phyloP scores from a whole-genome alignment of 2,888 invertebrate species.

The Eilema caniola region DNA sequence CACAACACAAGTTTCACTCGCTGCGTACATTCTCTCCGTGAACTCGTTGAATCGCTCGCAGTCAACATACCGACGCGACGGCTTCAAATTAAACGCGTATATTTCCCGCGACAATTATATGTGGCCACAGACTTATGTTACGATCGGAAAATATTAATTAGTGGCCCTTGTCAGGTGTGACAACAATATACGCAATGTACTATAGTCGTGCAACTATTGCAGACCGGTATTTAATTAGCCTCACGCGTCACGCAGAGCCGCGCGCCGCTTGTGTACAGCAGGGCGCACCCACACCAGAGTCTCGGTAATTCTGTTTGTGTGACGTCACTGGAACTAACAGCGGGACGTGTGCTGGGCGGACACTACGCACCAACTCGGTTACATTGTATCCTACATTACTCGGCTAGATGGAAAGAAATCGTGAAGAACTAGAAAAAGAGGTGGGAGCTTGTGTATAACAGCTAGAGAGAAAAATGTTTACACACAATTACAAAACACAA shows the following conservation, averaged over 20 bases:
- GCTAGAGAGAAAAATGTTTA: too few relatives aligned
- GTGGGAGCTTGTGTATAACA: too few relatives aligned
- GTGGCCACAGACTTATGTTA: too few relatives aligned
- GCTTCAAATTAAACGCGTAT: not conserved
- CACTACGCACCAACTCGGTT: not conserved
- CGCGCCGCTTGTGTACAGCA: not conserved
- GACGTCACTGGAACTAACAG: constrained; percentile 8
- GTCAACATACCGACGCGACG: not conserved
- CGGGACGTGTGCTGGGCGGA: not conserved
- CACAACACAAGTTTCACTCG: not conserved
- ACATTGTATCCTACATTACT: not conserved
- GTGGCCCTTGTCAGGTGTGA: not conserved
- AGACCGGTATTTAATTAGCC: constrained; percentile 1
- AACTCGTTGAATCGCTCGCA: not conserved
- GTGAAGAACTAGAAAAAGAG: too few relatives aligned
- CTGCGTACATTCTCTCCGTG: not conserved
- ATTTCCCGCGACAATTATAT: not conserved
- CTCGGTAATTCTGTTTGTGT: constrained; percentile 6
- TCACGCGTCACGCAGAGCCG: not conserved
- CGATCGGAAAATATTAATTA: not conserved
- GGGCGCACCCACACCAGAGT: too few relatives aligned
- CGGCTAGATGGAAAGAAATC: not conserved
- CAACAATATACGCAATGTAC: not conserved
- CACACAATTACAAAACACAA: too few relatives aligned
- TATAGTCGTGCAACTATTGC: not conserved